These are phyloP conservation scores for Oryzias curvinotus DNA, from an alignment of 2,113 vertebrate genomes.

Conservation along the genomic window DNA sequence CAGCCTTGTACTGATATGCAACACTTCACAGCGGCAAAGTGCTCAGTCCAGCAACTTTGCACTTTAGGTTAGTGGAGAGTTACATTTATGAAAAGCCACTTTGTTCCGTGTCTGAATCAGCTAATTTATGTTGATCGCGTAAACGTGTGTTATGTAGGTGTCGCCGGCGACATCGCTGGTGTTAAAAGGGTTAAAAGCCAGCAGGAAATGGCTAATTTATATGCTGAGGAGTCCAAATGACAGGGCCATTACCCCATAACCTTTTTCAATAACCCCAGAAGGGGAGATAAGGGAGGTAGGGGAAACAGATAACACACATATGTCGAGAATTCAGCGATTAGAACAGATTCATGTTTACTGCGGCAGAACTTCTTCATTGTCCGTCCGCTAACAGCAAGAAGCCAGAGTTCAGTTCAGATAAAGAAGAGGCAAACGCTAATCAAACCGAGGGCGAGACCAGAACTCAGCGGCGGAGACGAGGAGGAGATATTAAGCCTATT, in stretches of 20 bases:
- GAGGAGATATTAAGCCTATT: background rate
- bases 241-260: slow-evolving; percentile 66
- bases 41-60: too few relatives aligned
- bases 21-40: too few relatives aligned
- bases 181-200: slow-evolving; percentile 27
- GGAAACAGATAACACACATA: slow-evolving; percentile 60
- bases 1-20: too few relatives aligned
- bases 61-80: too few relatives aligned
- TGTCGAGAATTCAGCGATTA: slow-evolving; percentile 46
- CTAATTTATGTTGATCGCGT: too few relatives aligned
- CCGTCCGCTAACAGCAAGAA: slow-evolving; percentile 15
- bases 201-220: slow-evolving; percentile 36
- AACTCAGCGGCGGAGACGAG: slow-evolving; percentile 3
- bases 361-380: slow-evolving; percentile 33
- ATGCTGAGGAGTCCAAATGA: slow-evolving; percentile 52
- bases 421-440: slow-evolving; percentile 36
- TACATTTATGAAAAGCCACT: too few relatives aligned
- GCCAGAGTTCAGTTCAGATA: slow-evolving; percentile 37
- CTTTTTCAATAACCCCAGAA: slow-evolving; percentile 61
- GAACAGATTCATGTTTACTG: slow-evolving; percentile 22
- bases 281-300: slow-evolving; percentile 20
- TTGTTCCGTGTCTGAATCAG: too few relatives aligned
- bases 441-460: slow-evolving; percentile 20
- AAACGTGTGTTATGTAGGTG: too few relatives aligned
- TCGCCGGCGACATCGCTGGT: too few relatives aligned